Evolutionary conservation across 1,140 invertebrate genomes (phyloP), one percentile per base, ranked within the genome.

Genomic region (Calephelis virginiensis): DNA sequence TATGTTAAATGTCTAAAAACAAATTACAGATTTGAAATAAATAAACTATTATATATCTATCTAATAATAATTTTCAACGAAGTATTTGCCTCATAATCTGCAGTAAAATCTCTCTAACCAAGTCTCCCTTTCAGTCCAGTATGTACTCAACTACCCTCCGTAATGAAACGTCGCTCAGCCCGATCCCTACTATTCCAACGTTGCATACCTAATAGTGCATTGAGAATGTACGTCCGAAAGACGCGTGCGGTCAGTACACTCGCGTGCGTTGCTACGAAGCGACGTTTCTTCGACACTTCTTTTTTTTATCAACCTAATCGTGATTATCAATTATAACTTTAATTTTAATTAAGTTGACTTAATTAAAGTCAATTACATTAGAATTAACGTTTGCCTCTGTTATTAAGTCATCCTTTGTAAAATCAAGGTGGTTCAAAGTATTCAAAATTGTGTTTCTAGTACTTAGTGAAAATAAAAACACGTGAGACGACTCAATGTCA

Each of bases 201-300:
- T 75, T 83, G 81, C 81, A 86, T 74, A 74, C 66, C 70, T 72
- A 80, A 77, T 81, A 82, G 74, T 86, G 84, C 80, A 83, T 73
- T 66, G 76, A 73, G 75, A 76, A 75, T 74, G 76, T 75, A 76
- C 81, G 79, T 80, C 77, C 77, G 78, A 82, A 78, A 76, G 72
- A 69, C 78, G 77, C 75, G 78, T 77, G 76, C 87, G 83, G 82
- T 86, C 87, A 89, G 86, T 89, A 83, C 80, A 82, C 81, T 80
- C 87, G 83, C 83, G 81, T 74, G 78, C 82, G 81, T 80, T 77
- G 83, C 70, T 71, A 73, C 74, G 85, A 69, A 75, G 76, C 76
- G 71, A 85, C 85, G 86, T 48, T 38, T 62, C 76, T 68, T 63
- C 64, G 43, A 46, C 37, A 59, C 53, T 12, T 12, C 10, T 53